Evolutionary conservation across 2,888 invertebrate species (phyloP).

Genomic region (Dolichopus griseipennis): DNA sequence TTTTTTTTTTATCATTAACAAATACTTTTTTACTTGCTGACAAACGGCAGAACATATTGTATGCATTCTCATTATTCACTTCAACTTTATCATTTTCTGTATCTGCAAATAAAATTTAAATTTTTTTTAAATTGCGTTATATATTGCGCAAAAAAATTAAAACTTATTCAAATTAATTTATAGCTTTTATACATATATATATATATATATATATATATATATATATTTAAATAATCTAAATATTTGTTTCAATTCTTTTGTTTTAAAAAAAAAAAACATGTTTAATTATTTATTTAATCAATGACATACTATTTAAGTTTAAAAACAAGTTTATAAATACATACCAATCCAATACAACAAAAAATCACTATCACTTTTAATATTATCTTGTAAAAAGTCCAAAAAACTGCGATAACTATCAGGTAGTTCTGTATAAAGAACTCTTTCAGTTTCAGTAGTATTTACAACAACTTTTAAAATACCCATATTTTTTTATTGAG

Average conservation of each 20-base stretch:
- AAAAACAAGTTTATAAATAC: background rate
- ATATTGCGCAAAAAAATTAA: background rate
- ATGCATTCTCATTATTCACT: conserved; percentile 32
- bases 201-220: background rate
- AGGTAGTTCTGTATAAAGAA: background rate
- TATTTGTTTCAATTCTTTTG: too few relatives aligned
- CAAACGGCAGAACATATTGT: conserved; percentile 30
- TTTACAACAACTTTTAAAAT: background rate
- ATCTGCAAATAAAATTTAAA: conserved; percentile 21
- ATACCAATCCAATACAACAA: conserved; percentile 12
- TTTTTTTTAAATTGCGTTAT: too few relatives aligned
- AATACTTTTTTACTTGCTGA: conserved; percentile 20
- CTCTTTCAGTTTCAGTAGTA: too few relatives aligned
- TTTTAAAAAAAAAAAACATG: too few relatives aligned
- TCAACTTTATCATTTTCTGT: conserved; percentile 37
- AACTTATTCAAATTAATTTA: background rate
- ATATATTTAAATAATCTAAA: background rate
- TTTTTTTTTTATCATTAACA: background rate
- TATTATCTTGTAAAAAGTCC: background rate
- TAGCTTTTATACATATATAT: background rate
- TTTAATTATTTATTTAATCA: background rate
- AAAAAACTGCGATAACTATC: background rate
- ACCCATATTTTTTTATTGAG: background rate
- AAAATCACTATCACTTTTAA: too few relatives aligned
- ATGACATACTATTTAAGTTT: background rate